A percentile compares a stretch with the other conserved stretches of the same genome.
phyloP scores from a whole-genome alignment of 1,140 invertebrate species.

The Drosophila virilis region DNA sequence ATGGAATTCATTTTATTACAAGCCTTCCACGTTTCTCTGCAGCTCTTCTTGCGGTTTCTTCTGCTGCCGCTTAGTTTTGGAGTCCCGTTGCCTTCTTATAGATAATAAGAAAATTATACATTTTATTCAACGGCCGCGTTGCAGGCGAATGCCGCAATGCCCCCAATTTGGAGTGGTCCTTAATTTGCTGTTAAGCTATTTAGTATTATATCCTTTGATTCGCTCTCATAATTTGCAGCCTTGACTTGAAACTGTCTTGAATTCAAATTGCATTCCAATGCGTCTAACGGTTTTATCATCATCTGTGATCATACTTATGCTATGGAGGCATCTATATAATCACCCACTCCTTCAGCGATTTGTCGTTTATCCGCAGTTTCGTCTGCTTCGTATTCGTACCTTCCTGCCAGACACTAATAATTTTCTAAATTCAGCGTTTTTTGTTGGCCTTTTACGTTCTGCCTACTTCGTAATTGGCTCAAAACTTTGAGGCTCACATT shows the following conservation, averaged over 20 bases:
- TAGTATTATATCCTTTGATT: conserved; percentile 35
- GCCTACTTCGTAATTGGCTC: conserved; percentile 58
- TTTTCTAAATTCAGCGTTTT: conserved; percentile 59
- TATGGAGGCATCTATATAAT: conserved; percentile 29
- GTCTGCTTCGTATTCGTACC: conserved; percentile 11
- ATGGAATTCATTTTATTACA: conserved; percentile 81
- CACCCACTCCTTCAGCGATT: conserved; percentile 44
- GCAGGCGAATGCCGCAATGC: conserved; percentile 67
- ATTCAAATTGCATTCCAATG: conserved; percentile 74
- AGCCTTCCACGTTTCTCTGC: conserved; percentile 6
- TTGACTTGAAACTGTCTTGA: conserved; percentile 34
- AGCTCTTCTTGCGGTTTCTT: conserved; percentile 13
- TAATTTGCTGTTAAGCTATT: conserved; percentile 75
- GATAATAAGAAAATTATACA: conserved; percentile 84
- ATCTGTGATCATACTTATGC: conserved; percentile 41
- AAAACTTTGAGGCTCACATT: conserved; percentile 32
- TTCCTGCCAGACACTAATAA: conserved; percentile 58
- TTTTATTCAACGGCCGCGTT: conserved; percentile 65
- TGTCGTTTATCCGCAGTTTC: conserved; percentile 64
- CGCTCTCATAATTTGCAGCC: conserved; percentile 50
- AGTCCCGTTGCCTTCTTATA: conserved; percentile 57
- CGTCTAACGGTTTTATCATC: conserved; percentile 76
- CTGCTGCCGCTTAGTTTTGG: conserved; percentile 38
- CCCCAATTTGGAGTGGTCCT: conserved; percentile 68
- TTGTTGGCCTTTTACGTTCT: conserved; percentile 11